Evolutionary conservation across 2,888 invertebrate species (phyloP), one percentile per base, ranked within the genome.

Genomic region (Phyllotreta cruciferae): DNA sequence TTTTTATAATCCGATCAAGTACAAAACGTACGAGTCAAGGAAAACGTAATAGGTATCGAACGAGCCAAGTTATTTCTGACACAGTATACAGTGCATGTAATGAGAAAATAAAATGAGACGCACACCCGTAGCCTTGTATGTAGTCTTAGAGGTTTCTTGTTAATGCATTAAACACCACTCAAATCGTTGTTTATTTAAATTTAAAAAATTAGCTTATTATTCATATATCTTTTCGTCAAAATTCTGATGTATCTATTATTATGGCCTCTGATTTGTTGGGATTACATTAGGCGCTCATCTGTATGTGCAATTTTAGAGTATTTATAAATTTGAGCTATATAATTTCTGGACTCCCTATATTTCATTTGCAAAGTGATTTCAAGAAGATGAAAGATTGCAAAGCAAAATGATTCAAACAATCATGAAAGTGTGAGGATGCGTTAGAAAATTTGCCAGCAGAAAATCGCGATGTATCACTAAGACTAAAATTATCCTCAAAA

Each of bases 61-160:
- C 60, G 61, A 63, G 68, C 66, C 66, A 64, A 70, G 70, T 67
- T 73, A 73, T 73, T 72, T 73, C 68, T 73, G 72, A 69, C 58
- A 60, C 68, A 53, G 38, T 61, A 69, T 62, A 60, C 67, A 56
- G 42, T 63, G 62, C 62, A 63, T 67, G 63, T 64, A 63, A 63
- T 58, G 44, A 52, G 55, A 66, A 67, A 67, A 67, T 58, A 68
- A 66, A 5, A 34, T 10, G 60, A 66, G 65, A 50, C 13, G 9
- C 24, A 24, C 6, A 49, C 35, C 34, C 9, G n/a, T 49, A 49
- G 49, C 11, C 49, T 6, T 49, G 11, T n/a, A n/a, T 34, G 49
- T 49, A 49, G 49, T 35, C 49, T 6, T 49, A 35, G 35, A n/a
- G 49, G 49, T 49, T 35, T 14, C 44, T 7, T 6, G 10, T 10